phyloP scores from a whole-genome alignment of 2,797 vertebrate species.

The Coranthus polyacanthus region DNA sequence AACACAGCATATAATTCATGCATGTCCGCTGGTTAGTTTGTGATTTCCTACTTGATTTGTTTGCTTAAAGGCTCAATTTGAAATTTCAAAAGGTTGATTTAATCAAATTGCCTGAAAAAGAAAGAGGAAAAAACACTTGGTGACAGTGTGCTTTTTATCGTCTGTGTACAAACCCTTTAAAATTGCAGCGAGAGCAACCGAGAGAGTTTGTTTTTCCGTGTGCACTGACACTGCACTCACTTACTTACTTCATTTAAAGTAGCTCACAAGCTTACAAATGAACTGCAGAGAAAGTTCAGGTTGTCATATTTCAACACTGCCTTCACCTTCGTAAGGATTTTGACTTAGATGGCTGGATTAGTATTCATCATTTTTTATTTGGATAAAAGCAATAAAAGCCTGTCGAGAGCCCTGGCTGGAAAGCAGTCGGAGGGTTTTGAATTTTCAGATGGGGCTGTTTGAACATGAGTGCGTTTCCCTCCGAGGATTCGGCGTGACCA shows the following conservation, averaged over 20 bases:
- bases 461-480: conserved; percentile 43
- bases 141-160: too few relatives aligned
- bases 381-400: conserved; percentile 24
- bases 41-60: background rate
- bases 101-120: background rate
- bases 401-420: conserved; percentile 26
- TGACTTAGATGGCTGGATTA: conserved; percentile 1
- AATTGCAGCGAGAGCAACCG: background rate
- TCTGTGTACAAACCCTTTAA: background rate
- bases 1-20: background rate
- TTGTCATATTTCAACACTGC: conserved; percentile 3
- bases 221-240: background rate
- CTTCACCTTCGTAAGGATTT: conserved; percentile 15
- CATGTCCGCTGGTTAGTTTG: background rate
- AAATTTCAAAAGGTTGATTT: background rate
- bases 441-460: conserved; percentile 31
- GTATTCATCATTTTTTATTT: conserved; percentile 35
- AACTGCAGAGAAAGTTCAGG: conserved; percentile 5
- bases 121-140: background rate
- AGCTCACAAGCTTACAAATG: background rate
- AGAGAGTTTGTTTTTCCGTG: too few relatives aligned
- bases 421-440: conserved; percentile 29
- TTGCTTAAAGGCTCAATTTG: background rate
- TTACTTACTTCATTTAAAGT: conserved; percentile 7
- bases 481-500: conserved; percentile 75